Evolutionary conservation across 2,797 vertebrate species (phyloP).

Genomic region (Acrossocheilus wenchowensis): DNA sequence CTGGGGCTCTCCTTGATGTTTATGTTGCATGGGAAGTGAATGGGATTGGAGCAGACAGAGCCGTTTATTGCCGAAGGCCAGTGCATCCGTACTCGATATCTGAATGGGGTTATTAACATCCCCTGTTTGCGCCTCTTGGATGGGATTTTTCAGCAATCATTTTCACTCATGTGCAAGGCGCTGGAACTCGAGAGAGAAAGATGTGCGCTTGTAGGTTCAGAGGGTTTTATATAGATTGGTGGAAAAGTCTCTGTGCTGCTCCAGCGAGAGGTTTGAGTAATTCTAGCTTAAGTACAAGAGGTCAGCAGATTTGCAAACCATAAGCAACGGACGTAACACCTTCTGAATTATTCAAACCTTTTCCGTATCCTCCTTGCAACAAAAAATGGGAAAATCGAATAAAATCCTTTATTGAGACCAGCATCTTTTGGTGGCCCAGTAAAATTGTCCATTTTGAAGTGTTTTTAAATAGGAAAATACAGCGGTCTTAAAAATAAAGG

Average conservation of each 20-base stretch:
- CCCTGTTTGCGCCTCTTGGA: conserved; percentile 52
- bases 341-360: conserved; percentile 41
- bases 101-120: conserved; percentile 45
- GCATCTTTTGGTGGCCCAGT: neutral
- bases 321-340: conserved; percentile 25
- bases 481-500: neutral
- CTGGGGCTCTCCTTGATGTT: conserved; percentile 53
- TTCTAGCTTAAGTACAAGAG: conserved; percentile 34
- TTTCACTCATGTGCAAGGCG: conserved; percentile 38
- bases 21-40: conserved; percentile 46
- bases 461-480: neutral
- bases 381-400: neutral
- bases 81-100: conserved; percentile 48
- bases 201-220: neutral
- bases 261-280: conserved; percentile 29
- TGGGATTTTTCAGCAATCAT: conserved; percentile 56
- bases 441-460: neutral
- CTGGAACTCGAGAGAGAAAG: conserved; percentile 20
- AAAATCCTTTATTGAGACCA: neutral
- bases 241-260: conserved; percentile 20
- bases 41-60: conserved; percentile 53
- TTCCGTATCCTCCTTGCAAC: neutral
- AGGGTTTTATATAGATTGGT: conserved; percentile 24
- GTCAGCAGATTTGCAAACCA: conserved; percentile 34
- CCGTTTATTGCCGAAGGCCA: conserved; percentile 45